Percentiles rank a stretch among this genome's conserved stretches.
Evolutionary conservation across 2,113 vertebrate species (phyloP).

Genomic region (Dicerorhinus sumatrensis): DNA sequence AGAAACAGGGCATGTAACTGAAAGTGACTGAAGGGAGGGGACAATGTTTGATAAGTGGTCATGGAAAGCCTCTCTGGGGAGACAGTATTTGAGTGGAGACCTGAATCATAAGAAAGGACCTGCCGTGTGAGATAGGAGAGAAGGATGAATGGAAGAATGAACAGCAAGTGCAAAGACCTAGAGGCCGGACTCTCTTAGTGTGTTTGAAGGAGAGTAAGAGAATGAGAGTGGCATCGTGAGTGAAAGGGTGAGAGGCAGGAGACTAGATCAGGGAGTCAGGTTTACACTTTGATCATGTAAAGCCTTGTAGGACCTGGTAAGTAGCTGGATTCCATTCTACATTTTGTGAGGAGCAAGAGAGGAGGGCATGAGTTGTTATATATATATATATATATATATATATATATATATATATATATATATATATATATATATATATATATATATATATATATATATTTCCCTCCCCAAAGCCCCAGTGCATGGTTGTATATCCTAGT

Average conservation of each 20-base stretch:
- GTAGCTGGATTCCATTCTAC: background rate
- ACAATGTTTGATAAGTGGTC: background rate
- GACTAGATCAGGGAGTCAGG: background rate
- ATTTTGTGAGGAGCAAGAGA: background rate
- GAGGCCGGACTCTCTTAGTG: fast-evolving
- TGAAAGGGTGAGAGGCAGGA: background rate
- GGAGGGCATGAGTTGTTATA: background rate
- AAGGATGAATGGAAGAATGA: background rate
- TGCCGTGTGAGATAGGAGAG: background rate
- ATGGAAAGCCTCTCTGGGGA: background rate
- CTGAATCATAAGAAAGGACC: background rate
- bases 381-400: background rate
- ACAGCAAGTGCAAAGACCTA: background rate
- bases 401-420: no score
- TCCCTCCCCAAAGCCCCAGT: no score
- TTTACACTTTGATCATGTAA: fast-evolving
- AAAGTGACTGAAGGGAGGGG: background rate
- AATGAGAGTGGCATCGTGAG: background rate
- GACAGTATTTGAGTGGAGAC: background rate
- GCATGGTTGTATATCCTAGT: no score
- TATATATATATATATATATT: no score
- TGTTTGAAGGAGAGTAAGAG: background rate
- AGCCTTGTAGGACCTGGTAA: no score
- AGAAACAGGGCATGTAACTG: background rate
- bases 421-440: background rate